Base-by-base conservation (phyloP, 2,888 invertebrate species). In the Elysia crispata region DNA sequence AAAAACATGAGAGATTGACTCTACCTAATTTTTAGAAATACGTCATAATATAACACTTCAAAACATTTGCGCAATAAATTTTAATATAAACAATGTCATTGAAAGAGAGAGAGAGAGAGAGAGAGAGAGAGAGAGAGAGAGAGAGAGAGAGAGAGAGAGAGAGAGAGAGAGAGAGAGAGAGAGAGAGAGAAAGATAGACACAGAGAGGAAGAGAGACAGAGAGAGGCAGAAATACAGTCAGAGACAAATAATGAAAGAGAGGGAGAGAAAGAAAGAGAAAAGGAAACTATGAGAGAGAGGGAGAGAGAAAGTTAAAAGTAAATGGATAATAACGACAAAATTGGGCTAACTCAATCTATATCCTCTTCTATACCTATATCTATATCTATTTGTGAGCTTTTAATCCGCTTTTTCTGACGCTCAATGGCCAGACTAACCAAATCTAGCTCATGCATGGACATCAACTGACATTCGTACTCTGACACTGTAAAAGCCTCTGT, bases 391-490 rank as follows among this genome's bases (percentile, higher is more conserved):
- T 41, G 41, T 41, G 41, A 41, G 41, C 3, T 41, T 11, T 41
- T 11, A 41, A 41, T 41, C 11, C 41, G 41, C 41, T 6, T 41
- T 41, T 41, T 41, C 33, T 76, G 64, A 28, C 5, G 15, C 1
- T 66, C 60, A 25, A 62, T 33, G 0, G 49, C 50, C 28, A 8
- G n/a, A 31, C 81, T 82, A 20, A 85, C 78, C 69, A 84, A 84
- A 6, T 49, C 60, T 11, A 81, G 67, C 80, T 85, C 85, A 33
- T n/a, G 69, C 31, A 75, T 62, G 1, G 62, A 73, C 31, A 81
- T 78, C 30, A 83, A 33, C 15, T 50, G 30, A 77, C 86, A 85
- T 69, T 86, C 85, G 6, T 41, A 31, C 1, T 6, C 28, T 13
- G 75, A 73, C 15, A 85, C 75, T 11, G 28, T 75, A 70, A 83